These are phyloP conservation scores for Xiphophorus maculatus DNA, from an alignment of 2,113 vertebrate genomes.

Conservation along the genomic window DNA sequence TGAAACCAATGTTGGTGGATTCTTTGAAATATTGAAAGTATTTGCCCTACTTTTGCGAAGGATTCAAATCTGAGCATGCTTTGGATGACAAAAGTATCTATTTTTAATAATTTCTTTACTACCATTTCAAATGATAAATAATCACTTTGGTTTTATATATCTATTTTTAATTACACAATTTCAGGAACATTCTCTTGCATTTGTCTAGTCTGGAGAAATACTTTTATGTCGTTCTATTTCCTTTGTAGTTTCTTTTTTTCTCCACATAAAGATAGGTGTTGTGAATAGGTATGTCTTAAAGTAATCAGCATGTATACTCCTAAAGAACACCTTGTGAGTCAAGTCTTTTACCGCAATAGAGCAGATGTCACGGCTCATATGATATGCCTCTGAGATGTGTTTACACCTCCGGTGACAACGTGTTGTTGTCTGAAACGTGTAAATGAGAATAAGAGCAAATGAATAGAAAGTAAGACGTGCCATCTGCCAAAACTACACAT, in stretches of 20 bases:
- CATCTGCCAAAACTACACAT: neutral
- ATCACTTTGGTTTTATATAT: too few relatives aligned
- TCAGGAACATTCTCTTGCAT: neutral
- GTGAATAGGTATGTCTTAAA: constrained; percentile 1
- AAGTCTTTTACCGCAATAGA: constrained; percentile 5
- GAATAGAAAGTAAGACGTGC: neutral
- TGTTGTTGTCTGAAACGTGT: neutral
- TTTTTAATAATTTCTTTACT: constrained; percentile 14
- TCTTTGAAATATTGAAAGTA: constrained; percentile 5
- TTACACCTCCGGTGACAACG: neutral
- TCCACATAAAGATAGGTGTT: neutral
- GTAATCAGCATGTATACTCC: constrained; percentile 5
- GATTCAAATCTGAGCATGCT: constrained; percentile 22
- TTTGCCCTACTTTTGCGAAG: constrained; percentile 41
- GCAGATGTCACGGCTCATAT: neutral
- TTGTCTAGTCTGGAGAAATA: neutral
- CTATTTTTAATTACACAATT: constrained; percentile 10
- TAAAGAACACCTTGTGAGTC: neutral
- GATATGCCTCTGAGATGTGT: neutral
- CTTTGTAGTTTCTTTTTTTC: neutral
- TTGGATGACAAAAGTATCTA: constrained; percentile 39
- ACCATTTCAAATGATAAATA: too few relatives aligned
- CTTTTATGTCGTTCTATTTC: neutral
- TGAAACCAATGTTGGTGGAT: constrained; percentile 16
- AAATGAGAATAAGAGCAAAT: neutral